A percentile compares a stretch with the other conserved stretches of the same genome.
These are phyloP conservation scores for Archivesica marissinica DNA, from an alignment of 1,140 invertebrate species.

Conservation along the genomic window DNA sequence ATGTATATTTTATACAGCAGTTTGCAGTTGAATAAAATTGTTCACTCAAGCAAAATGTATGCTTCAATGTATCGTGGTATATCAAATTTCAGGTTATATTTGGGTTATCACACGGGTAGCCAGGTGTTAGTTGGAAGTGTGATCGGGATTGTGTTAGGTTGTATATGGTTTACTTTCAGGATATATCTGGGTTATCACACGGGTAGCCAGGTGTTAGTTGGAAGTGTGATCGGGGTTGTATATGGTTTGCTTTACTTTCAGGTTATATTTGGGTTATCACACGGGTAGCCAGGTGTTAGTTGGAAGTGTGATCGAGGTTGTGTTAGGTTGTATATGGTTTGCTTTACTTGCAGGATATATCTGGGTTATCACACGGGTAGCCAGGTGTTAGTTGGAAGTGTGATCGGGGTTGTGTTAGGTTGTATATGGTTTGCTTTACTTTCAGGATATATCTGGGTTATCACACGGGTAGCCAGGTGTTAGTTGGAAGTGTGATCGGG, in stretches of 20 bases:
- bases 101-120: too few species aligned
- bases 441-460: constrained; percentile 93
- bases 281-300: constrained; percentile 92
- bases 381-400: constrained; percentile 92
- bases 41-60: too few species aligned
- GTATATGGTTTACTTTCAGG: too few species aligned
- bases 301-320: constrained; percentile 89
- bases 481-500: constrained; percentile 90
- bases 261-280: constrained; percentile 95
- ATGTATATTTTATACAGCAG: too few species aligned
- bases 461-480: constrained; percentile 92
- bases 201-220: too few species aligned
- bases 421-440: constrained; percentile 38
- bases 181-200: too few species aligned
- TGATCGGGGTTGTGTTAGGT: constrained; percentile 89
- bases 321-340: constrained; percentile 85
- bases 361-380: constrained; percentile 93
- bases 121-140: too few species aligned
- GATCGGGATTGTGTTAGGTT: too few species aligned
- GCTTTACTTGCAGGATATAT: constrained; percentile 88
- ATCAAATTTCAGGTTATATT: too few species aligned
- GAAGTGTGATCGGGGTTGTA: too few species aligned
- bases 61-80: too few species aligned
- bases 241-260: constrained; percentile 76
- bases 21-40: too few species aligned